These are phyloP conservation scores for Rhegmatorhina hoffmannsi DNA, from an alignment of 2,113 vertebrate genomes.

Conservation along the genomic window DNA sequence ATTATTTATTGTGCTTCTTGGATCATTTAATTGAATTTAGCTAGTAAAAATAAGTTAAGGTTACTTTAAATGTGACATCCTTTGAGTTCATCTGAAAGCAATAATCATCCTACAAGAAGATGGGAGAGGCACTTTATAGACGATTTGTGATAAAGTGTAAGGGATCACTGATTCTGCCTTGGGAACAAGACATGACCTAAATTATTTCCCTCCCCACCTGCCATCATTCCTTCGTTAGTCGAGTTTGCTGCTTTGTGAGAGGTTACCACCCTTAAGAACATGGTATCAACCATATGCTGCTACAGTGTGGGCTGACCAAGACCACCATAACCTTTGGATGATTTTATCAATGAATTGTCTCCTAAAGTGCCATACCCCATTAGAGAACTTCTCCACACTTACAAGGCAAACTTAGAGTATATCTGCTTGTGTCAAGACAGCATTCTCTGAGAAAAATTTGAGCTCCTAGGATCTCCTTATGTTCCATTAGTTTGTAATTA, in stretches of 20 bases:
- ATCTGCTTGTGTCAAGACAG: neutral
- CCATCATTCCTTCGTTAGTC: accelerated
- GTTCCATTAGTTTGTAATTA: neutral
- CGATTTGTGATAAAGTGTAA: neutral
- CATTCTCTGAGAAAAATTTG: neutral
- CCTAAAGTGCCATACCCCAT: neutral
- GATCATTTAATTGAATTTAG: neutral
- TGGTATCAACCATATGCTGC: neutral
- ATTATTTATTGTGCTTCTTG: neutral
- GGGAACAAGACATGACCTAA: neutral
- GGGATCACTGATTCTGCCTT: neutral
- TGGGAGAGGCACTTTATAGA: neutral
- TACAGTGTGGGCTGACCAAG: neutral
- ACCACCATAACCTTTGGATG: neutral
- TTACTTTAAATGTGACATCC: neutral
- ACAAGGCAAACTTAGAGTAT: neutral
- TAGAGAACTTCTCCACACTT: neutral
- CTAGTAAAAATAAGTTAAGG: neutral
- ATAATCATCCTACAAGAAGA: neutral
- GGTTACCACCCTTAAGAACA: neutral
- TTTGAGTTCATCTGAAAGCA: neutral
- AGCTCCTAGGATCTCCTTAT: neutral
- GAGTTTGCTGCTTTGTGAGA: neutral
- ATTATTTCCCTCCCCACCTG: neutral
- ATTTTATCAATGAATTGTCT: neutral